A percentile compares a stretch with the other conserved stretches of the same genome.
These are phyloP conservation scores for Oplegnathus fasciatus DNA, from an alignment of 2,113 vertebrate genomes.

Conservation along the genomic window DNA sequence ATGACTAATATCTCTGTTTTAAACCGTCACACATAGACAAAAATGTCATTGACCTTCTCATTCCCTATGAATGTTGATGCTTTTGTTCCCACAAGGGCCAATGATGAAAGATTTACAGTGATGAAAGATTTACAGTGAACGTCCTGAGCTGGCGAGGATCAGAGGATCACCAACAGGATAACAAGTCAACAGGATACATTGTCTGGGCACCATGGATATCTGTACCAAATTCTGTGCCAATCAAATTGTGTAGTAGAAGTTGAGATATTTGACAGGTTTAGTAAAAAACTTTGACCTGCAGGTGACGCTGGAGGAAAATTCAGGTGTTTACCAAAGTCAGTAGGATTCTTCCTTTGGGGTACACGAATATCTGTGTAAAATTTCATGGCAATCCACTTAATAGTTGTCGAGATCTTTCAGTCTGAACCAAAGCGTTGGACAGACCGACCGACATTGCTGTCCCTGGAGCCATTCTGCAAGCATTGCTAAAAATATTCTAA, in stretches of 20 bases:
- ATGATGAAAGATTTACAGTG: slow-evolving; percentile 13
- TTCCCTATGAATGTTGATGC: not conserved
- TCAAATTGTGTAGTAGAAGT: not conserved
- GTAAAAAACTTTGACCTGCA: not conserved
- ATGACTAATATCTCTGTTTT: not conserved
- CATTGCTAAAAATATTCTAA: too few species aligned
- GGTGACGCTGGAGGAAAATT: not conserved
- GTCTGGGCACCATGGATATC: too few species aligned
- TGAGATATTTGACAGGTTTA: not conserved
- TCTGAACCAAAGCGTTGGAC: not conserved
- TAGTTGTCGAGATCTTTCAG: not conserved
- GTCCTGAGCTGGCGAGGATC: not conserved
- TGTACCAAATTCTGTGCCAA: not conserved
- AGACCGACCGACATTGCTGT: not conserved
- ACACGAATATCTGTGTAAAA: not conserved
- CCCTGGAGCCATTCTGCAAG: not conserved
- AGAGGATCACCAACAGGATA: too few species aligned
- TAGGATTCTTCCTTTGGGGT: not conserved
- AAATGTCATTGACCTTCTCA: not conserved
- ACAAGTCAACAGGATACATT: too few species aligned
- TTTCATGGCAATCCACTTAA: not conserved
- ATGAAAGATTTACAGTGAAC: not conserved
- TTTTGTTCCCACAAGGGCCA: not conserved
- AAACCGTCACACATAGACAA: not conserved
- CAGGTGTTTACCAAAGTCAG: not conserved